Percentiles rank a stretch among this genome's conserved stretches.
phyloP scores from a whole-genome alignment of 2,797 vertebrate genomes.

The Phataginus tetradactyla region DNA sequence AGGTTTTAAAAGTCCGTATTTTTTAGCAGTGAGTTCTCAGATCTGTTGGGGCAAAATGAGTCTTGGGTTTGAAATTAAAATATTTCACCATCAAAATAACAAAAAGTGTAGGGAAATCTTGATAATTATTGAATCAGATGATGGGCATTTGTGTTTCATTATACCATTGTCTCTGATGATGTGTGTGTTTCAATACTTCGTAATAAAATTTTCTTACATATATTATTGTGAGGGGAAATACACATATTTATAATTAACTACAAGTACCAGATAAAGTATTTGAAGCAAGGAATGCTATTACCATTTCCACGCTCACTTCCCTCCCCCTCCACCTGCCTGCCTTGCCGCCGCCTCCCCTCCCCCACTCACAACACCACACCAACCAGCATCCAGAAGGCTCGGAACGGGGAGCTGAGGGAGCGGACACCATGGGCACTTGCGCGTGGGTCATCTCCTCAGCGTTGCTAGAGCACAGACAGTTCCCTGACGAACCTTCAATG shows the following conservation, averaged over 20 bases:
- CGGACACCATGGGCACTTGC: neutral
- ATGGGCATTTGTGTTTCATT: neutral
- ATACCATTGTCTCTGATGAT: neutral
- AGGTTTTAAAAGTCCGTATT: neutral
- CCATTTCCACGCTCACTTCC: neutral
- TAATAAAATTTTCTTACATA: neutral
- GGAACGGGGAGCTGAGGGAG: conserved; percentile 1
- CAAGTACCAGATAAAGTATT: neutral
- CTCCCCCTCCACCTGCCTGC: neutral
- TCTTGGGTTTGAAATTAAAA: neutral
- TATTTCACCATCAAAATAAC: neutral
- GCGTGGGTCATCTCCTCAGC: neutral
- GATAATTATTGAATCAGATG: neutral
- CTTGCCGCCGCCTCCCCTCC: too few relatives aligned
- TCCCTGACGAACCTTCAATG: conserved; percentile 44
- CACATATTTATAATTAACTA: neutral
- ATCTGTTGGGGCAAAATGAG: neutral
- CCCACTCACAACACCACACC: neutral
- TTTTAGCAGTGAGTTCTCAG: neutral
- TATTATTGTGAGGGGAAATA: neutral
- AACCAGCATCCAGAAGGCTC: neutral
- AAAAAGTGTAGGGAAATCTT: neutral
- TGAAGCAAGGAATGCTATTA: neutral
- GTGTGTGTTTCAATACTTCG: neutral
- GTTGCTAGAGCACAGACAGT: neutral